Base-by-base conservation (phyloP, 1,140 invertebrate genomes). In the Luehdorfia chinensis region DNA sequence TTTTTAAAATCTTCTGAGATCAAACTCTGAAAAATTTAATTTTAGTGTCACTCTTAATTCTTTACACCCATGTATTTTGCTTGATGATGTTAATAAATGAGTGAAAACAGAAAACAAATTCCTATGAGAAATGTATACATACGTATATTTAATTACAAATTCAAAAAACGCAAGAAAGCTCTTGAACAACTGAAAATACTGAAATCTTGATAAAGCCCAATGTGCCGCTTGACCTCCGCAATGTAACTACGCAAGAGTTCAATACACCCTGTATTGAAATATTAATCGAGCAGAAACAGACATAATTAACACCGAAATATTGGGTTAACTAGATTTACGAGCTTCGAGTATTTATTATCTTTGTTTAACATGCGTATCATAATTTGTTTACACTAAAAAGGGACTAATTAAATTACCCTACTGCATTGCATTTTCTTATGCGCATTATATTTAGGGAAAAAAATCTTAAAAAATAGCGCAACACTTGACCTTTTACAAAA, bases 401-500 rank as follows among this genome's bases (percentile, higher is more conserved):
- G 12, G 9, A 7, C 9, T 21, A 21, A 21, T 21, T 21, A 2
- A 21, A 21, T 3, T n/a, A n/a, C n/a, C n/a, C n/a, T n/a, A n/a
- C n/a, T n/a, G n/a, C n/a, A n/a, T n/a, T n/a, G n/a, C n/a, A n/a
- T n/a, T n/a, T n/a, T n/a, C n/a, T n/a, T n/a, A 6, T 6, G 19
- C 6, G 19, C 6, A 6, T 21, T 3, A 21, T 3, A 3, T 21
- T 21, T 21, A 3, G 19, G 6, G 15, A 9, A 37, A 37, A 37
- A 37, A 11, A 9, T 5, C n/a, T 36, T 36, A 21, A 7, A 34
- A 34, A 34, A 7, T 2, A 45, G 21, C 12, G 2, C 23, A 14
- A 66, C 56, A 55, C 53, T 45, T 65, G 64, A 67, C 59, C 59
- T 70, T 66, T 66, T 43, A 15, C 9, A 13, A 13, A 13, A 11